Conservation (phyloP, 2,113 vertebrate genomes). For the Leucosticte australis region DNA sequence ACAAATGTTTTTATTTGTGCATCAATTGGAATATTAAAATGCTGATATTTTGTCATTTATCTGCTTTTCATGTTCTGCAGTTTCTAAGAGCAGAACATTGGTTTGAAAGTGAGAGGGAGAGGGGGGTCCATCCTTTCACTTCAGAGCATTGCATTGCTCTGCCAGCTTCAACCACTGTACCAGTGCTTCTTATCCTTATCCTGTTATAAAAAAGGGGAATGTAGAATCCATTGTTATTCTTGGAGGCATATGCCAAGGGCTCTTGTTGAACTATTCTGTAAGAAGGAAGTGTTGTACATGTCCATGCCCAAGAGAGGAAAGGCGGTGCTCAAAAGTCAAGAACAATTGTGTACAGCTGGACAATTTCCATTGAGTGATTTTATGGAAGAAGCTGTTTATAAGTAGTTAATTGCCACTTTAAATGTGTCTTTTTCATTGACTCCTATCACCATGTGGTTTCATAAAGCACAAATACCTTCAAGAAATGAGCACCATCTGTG, state of each 20-base stretch:
- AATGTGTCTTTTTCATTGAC: not conserved
- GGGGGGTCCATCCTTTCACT: not conserved
- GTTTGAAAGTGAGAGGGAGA: not conserved
- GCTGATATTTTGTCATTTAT: not conserved
- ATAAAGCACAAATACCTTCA: not conserved
- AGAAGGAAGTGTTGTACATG: constrained; percentile 56
- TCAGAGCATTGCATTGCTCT: not conserved
- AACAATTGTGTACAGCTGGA: constrained; percentile 67
- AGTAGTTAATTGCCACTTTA: constrained; percentile 40
- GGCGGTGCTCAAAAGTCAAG: constrained; percentile 70
- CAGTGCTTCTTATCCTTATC: not conserved
- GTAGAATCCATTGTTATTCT: constrained; percentile 20
- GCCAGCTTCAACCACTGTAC: not conserved
- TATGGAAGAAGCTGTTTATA: constrained; percentile 49
- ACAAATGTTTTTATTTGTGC: not conserved
- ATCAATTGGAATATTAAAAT: not conserved
- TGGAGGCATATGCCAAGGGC: not conserved
- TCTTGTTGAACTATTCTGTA: not conserved
- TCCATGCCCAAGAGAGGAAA: constrained; percentile 70
- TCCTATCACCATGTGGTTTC: not conserved
- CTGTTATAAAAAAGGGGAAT: not conserved
- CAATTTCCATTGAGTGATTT: constrained; percentile 57
- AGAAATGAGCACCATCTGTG: not conserved
- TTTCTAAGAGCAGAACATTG: not conserved
- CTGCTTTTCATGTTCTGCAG: not conserved